Conservation (phyloP, 2,113 vertebrate genomes). For the Rhombomys opimus region DNA sequence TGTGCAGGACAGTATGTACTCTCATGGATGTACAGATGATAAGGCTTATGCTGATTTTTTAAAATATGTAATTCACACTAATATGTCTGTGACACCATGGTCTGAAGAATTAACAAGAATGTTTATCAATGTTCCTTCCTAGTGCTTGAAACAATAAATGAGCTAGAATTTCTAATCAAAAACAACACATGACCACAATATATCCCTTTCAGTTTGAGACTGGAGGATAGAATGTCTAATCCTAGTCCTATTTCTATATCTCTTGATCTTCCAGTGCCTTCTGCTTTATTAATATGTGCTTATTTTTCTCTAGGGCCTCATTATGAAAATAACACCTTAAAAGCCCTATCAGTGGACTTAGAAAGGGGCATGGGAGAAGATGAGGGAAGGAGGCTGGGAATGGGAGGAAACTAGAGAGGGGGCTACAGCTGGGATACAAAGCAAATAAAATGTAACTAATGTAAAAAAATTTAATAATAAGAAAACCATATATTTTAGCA, state of each 20-base stretch:
- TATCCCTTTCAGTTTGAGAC: background rate
- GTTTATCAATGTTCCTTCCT: background rate
- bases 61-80: slow-evolving; percentile 19
- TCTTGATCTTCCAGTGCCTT: background rate
- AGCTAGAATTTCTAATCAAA: slow-evolving; percentile 13
- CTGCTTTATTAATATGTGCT: background rate
- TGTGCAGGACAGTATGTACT: background rate
- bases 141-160: slow-evolving; percentile 7
- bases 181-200: background rate
- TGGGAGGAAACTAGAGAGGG: too few species aligned
- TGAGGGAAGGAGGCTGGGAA: too few species aligned
- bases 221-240: background rate
- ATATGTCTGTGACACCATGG: background rate
- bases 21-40: background rate
- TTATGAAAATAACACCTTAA: background rate
- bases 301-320: background rate
- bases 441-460: too few species aligned
- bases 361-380: too few species aligned
- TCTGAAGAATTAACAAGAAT: background rate
- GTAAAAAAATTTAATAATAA: too few species aligned
- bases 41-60: slow-evolving; percentile 6
- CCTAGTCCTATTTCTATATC: background rate
- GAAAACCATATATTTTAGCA: background rate
- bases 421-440: too few species aligned
- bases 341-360: too few species aligned